Percentiles rank a stretch among this genome's conserved stretches.
These are phyloP conservation scores for Leuctra nigra DNA, from an alignment of 2,888 invertebrate genomes.

Conservation along the genomic window DNA sequence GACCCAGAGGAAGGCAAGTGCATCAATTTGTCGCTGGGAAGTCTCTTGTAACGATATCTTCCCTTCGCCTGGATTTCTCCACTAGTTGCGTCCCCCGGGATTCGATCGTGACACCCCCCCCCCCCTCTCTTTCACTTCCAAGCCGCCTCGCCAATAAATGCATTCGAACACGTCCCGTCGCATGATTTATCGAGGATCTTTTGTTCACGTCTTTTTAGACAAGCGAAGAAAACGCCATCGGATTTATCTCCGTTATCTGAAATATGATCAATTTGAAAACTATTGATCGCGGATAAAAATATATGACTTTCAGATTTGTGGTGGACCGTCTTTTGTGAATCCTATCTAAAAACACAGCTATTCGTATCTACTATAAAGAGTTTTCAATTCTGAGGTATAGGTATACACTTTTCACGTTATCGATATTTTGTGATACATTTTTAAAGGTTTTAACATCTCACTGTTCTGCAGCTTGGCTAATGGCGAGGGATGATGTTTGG, in stretches of 20 bases:
- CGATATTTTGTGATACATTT: too few relatives aligned
- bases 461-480: too few relatives aligned
- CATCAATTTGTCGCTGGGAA: background rate
- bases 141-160: slow-evolving; percentile 4
- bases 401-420: too few relatives aligned
- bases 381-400: too few relatives aligned
- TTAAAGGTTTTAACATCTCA: too few relatives aligned
- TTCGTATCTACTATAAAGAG: too few relatives aligned
- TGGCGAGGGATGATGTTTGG: too few relatives aligned
- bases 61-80: background rate
- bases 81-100: slow-evolving; percentile 5
- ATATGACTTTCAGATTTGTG: too few relatives aligned
- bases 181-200: slow-evolving; percentile 10
- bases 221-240: background rate
- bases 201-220: slow-evolving; percentile 1
- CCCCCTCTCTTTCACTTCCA: background rate
- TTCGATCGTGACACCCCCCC: background rate
- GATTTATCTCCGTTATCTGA: background rate
- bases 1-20: background rate
- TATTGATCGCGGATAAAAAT: background rate
- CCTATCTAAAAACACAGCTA: too few relatives aligned
- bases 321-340: too few relatives aligned
- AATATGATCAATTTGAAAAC: background rate
- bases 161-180: slow-evolving; percentile 3
- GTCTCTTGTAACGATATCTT: background rate